Percentiles rank a stretch among this genome's conserved stretches.
These are phyloP conservation scores for Nezara viridula DNA, from an alignment of 2,888 invertebrate species.

Conservation along the genomic window DNA sequence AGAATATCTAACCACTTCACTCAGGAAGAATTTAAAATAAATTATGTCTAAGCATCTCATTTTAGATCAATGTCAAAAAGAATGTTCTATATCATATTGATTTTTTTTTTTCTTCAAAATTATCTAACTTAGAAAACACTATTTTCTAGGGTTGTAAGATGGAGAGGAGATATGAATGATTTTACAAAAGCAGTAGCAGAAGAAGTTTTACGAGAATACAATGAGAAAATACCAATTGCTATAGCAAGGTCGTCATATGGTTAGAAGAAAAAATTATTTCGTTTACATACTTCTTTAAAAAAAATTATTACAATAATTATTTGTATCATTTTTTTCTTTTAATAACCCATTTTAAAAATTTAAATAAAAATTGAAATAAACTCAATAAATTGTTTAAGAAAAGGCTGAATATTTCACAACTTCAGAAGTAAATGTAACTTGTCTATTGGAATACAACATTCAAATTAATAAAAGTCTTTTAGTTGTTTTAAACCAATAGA, in stretches of 20 bases:
- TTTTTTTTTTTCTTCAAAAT: neutral
- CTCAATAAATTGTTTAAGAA: neutral
- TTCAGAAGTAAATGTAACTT: no score
- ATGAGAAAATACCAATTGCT: constrained; percentile 81
- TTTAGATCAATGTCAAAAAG: neutral
- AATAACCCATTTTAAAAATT: neutral
- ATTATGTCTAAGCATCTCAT: neutral
- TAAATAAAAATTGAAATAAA: neutral
- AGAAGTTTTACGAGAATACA: constrained; percentile 78
- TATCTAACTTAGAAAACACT: neutral
- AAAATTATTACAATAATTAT: neutral
- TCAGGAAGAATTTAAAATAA: neutral
- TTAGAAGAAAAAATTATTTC: constrained; percentile 71
- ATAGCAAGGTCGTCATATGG: constrained; percentile 86
- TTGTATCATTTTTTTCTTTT: neutral
- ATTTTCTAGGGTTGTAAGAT: constrained; percentile 58
- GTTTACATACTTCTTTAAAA: constrained; percentile 49
- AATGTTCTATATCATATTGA: neutral
- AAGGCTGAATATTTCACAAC: neutral
- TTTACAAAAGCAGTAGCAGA: constrained; percentile 93
- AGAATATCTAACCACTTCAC: neutral
- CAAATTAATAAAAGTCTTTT: no score
- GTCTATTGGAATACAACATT: no score
- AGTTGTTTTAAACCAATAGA: no score
- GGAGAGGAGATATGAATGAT: constrained; percentile 84